Conservation (phyloP, 2,888 invertebrate genomes). For the Linyphia triangularis region DNA sequence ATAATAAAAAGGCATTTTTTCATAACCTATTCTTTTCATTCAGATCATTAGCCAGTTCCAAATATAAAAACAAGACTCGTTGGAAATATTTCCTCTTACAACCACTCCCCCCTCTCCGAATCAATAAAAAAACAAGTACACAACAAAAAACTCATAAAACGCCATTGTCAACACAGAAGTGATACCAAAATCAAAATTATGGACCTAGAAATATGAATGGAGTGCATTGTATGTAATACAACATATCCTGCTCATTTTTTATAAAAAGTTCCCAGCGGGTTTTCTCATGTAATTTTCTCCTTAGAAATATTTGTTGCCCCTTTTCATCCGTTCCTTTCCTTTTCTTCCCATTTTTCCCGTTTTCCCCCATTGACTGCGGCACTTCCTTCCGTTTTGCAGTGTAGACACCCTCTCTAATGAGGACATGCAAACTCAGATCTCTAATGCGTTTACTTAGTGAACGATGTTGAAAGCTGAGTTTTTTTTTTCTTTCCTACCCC, state of each 20-base stretch:
- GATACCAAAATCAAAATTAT: constrained; percentile 55
- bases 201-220: constrained; percentile 46
- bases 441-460: constrained; percentile 69
- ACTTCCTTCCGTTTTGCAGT: constrained; percentile 19
- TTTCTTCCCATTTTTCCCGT: constrained; percentile 7
- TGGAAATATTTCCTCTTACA: neutral
- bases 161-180: constrained; percentile 40
- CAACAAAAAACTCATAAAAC: constrained; percentile 37
- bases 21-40: neutral
- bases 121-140: neutral
- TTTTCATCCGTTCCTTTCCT: constrained; percentile 28
- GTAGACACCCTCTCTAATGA: constrained; percentile 66
- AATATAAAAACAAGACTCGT: neutral
- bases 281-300: constrained; percentile 41
- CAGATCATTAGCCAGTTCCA: neutral
- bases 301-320: neutral
- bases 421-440: constrained; percentile 40
- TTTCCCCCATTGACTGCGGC: constrained; percentile 36
- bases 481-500: neutral
- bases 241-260: neutral
- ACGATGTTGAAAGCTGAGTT: constrained; percentile 47
- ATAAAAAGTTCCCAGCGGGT: neutral
- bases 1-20: neutral
- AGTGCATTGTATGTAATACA: neutral
- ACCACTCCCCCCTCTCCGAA: neutral